A percentile compares a stretch with the other conserved stretches of the same genome.
These are phyloP conservation scores for Ectemnius lituratus DNA, from an alignment of 2,888 invertebrate species.

Conservation along the genomic window DNA sequence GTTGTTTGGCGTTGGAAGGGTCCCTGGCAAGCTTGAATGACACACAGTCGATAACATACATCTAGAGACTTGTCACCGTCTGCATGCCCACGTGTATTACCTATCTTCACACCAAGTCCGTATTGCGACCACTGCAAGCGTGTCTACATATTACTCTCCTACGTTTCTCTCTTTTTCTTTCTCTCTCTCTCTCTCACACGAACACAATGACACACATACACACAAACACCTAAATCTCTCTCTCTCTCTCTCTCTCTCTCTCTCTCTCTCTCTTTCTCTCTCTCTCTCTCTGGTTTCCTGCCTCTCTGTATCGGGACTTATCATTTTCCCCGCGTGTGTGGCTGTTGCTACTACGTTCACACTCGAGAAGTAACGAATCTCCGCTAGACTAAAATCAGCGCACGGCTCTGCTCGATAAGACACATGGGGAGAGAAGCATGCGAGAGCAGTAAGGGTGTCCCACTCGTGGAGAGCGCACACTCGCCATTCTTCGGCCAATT, in stretches of 20 bases:
- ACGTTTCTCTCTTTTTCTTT: not conserved
- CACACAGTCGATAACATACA: slow-evolving; percentile 37
- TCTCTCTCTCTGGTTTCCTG: slow-evolving; percentile 46
- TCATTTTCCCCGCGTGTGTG: slow-evolving; percentile 8
- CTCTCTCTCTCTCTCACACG: too few relatives aligned
- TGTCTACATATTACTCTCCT: slow-evolving; percentile 27
- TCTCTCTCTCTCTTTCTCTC: slow-evolving; percentile 6
- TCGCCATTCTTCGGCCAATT: not conserved
- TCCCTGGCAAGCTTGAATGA: slow-evolving; percentile 37
- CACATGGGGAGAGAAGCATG: not conserved
- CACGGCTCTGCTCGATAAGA: slow-evolving; percentile 1
- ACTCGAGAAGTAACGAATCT: not conserved
- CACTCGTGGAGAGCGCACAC: slow-evolving; percentile 12
- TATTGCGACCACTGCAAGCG: slow-evolving; percentile 42
- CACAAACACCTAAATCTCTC: too few relatives aligned
- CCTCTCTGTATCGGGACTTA: slow-evolving; percentile 39
- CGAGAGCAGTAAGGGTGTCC: slow-evolving; percentile 3
- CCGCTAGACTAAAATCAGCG: slow-evolving; percentile 4
- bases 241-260: slow-evolving; percentile 27
- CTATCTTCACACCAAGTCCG: slow-evolving; percentile 48
- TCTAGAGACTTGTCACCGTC: slow-evolving; percentile 45
- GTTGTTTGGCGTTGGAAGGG: slow-evolving; percentile 1
- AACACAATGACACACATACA: too few relatives aligned
- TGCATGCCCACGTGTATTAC: slow-evolving; percentile 56
- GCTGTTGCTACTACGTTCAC: not conserved